phyloP scores from a whole-genome alignment of 2,888 invertebrate species.

The Euzophera pinguis region DNA sequence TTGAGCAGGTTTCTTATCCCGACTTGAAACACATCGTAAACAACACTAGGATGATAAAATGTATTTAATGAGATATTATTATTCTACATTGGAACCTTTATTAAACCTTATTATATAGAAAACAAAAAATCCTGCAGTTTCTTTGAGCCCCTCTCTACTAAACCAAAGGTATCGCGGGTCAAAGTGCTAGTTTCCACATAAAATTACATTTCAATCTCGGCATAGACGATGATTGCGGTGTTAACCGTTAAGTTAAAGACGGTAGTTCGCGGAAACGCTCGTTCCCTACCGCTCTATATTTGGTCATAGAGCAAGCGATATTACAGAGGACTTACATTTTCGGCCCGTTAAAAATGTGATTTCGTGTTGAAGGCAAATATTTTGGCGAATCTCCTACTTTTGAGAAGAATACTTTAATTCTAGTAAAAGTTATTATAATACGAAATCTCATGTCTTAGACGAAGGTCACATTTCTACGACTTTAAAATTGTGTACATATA shows the following conservation, averaged over 20 bases:
- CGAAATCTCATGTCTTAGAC: too few species aligned
- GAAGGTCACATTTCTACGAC: too few species aligned
- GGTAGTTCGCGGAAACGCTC: slow-evolving; percentile 26
- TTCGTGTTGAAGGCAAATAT: too few species aligned
- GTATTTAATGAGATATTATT: too few species aligned
- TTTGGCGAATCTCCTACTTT: too few species aligned
- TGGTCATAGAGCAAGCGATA: slow-evolving; percentile 6
- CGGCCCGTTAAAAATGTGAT: neutral
- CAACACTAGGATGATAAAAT: too few species aligned
- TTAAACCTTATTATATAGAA: neutral
- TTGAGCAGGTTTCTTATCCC: too few species aligned
- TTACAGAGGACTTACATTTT: neutral
- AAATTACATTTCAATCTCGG: slow-evolving; percentile 61
- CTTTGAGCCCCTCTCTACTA: neutral
- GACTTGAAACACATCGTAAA: too few species aligned
- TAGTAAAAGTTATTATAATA: too few species aligned
- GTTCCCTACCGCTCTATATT: slow-evolving; percentile 12
- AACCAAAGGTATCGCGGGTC: slow-evolving; percentile 33
- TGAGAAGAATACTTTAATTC: too few species aligned
- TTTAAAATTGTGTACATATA: too few species aligned
- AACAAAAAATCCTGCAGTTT: neutral
- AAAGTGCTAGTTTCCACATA: slow-evolving; percentile 47
- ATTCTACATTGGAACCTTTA: too few species aligned
- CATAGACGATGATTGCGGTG: slow-evolving; percentile 24
- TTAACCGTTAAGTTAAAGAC: slow-evolving; percentile 30